Conservation (phyloP, 2,113 vertebrate genomes). For the Daboia siamensis region DNA sequence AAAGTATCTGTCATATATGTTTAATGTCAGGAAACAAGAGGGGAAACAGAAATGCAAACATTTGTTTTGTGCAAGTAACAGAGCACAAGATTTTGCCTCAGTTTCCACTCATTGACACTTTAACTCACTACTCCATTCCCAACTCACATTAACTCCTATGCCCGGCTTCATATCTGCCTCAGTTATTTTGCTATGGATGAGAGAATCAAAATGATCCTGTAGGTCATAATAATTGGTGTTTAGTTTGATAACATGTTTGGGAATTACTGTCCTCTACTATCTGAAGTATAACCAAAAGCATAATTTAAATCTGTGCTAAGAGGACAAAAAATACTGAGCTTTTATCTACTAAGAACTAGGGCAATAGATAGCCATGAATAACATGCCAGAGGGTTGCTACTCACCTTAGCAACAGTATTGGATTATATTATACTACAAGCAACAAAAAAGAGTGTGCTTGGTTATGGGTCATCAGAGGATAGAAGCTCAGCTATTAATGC, state of each 20-base stretch:
- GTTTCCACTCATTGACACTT: not conserved
- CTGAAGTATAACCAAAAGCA: not conserved
- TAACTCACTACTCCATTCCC: not conserved
- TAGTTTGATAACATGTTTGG: not conserved
- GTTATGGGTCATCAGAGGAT: not conserved
- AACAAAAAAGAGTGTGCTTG: not conserved
- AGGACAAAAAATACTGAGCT: not conserved
- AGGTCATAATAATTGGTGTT: not conserved
- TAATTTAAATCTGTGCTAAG: not conserved
- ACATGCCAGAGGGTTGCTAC: not conserved
- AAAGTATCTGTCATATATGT: constrained; percentile 9
- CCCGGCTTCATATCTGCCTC: not conserved
- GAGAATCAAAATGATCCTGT: not conserved
- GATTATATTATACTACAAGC: not conserved
- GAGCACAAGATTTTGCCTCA: not conserved
- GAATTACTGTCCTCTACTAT: not conserved
- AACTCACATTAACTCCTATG: not conserved
- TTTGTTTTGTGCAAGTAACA: not conserved
- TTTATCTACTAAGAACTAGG: not conserved
- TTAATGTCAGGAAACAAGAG: constrained; percentile 13
- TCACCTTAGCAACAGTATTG: not conserved
- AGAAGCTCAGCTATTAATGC: not conserved
- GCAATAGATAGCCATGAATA: not conserved
- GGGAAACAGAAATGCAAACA: constrained; percentile 1
- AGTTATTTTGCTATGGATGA: not conserved